These are phyloP conservation scores for Enteromius radiatus DNA, from an alignment of 2,797 vertebrate genomes.

Conservation along the genomic window DNA sequence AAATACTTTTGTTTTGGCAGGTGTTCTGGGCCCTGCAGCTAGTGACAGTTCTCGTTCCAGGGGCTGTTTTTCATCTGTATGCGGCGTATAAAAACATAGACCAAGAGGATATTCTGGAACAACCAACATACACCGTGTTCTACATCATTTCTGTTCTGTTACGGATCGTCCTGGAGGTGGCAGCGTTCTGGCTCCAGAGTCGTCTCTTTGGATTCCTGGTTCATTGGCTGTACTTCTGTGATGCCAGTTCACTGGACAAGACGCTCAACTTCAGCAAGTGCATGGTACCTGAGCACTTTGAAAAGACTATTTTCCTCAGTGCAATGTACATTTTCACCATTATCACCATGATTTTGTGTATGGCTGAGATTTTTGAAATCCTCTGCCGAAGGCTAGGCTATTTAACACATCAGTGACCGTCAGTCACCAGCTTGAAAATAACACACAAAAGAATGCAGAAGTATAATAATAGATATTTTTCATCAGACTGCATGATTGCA, in stretches of 20 bases:
- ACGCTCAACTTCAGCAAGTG: constrained; percentile 72
- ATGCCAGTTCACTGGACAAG: constrained; percentile 70
- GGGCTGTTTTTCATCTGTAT: constrained; percentile 79
- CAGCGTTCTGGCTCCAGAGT: constrained; percentile 82
- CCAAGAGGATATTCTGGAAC: constrained; percentile 80
- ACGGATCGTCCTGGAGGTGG: constrained; percentile 77
- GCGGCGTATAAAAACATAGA: constrained; percentile 77
- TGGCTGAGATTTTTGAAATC: constrained; percentile 80
- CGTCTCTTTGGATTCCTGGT: constrained; percentile 82
- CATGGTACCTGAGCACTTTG: constrained; percentile 82
- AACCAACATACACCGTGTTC: constrained; percentile 71
- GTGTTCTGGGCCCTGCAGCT: constrained; percentile 80
- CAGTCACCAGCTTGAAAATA: constrained; percentile 51
- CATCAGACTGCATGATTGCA: background rate
- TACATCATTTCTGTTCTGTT: constrained; percentile 79
- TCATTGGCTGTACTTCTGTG: constrained; percentile 74
- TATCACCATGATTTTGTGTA: constrained; percentile 76
- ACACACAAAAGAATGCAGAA: constrained; percentile 2
- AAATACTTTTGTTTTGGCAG: constrained; percentile 55
- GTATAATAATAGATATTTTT: background rate
- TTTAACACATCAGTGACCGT: constrained; percentile 67
- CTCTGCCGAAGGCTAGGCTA: constrained; percentile 75
- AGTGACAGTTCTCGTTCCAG: constrained; percentile 77
- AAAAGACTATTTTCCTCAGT: constrained; percentile 84
- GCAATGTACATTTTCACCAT: constrained; percentile 81